A percentile compares a stretch with the other conserved stretches of the same genome.
Evolutionary conservation across 2,113 vertebrate genomes (phyloP).

Genomic region (Mola mola): DNA sequence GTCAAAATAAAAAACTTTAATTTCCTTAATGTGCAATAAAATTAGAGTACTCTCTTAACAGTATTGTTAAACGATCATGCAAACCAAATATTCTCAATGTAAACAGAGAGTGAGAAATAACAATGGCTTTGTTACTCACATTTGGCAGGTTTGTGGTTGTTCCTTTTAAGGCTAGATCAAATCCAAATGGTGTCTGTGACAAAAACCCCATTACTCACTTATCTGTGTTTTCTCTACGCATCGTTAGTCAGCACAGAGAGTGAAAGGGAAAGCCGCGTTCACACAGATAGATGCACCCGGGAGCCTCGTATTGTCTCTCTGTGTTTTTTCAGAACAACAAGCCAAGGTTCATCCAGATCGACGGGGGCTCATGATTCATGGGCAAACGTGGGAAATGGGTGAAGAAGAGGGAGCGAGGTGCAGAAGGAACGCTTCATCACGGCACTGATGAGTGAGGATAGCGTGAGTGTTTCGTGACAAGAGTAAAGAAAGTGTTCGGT

Average conservation of each 20-base stretch:
- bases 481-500: slow-evolving; percentile 28
- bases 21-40: too few relatives aligned
- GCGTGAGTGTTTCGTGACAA: slow-evolving; percentile 43
- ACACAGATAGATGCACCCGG: slow-evolving; percentile 5
- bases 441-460: slow-evolving; percentile 27
- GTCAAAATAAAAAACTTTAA: too few relatives aligned
- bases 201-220: slow-evolving; percentile 6
- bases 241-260: not conserved
- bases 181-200: slow-evolving; percentile 19
- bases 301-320: not conserved
- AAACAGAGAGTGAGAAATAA: too few relatives aligned
- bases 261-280: not conserved
- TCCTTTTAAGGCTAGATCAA: slow-evolving; percentile 1
- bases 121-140: too few relatives aligned
- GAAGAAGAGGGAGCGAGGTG: too few relatives aligned
- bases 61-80: too few relatives aligned
- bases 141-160: not conserved
- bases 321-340: slow-evolving; percentile 12
- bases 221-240: not conserved
- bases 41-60: too few relatives aligned
- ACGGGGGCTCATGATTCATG: slow-evolving; percentile 8
- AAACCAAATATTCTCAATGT: too few relatives aligned
- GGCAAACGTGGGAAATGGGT: too few relatives aligned
- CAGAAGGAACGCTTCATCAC: slow-evolving; percentile 13
- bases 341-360: slow-evolving; percentile 1